Base-by-base conservation (phyloP, 2,113 vertebrate genomes). In the Ploceus nigricollis region DNA sequence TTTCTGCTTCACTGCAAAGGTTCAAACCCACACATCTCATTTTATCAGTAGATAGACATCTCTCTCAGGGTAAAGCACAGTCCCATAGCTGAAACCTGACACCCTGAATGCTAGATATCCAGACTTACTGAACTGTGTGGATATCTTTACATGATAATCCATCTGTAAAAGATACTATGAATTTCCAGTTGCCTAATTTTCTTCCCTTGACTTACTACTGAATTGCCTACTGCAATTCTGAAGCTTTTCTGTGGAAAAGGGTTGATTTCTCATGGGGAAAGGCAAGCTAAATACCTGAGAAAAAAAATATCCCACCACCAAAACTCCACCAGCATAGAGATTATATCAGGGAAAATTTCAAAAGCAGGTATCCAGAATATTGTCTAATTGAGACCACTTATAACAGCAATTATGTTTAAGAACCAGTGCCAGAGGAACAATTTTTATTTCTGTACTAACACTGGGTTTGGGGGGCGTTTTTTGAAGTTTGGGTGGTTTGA, bases 381-480 rank as follows among this genome's bases (percentile, higher is more conserved):
- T 70, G 8, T 9, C 54, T 63, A 39, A 24, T 30, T 45, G 14
- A 50, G 27, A 90, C 44, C 8, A 25, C 23, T 80, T 21, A 3
- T 50, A 57, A 80, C 15, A 47, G 51, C 39, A 80, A 54, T 16
- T 72, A n/a, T 1, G 3, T 70, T 63, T 73, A 86, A 73, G 35
- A 87, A 72, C 11, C 33, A 68, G 51, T 87, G 47, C 40, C 53
- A 33, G 39, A 42, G 13, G 5, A 77, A 24, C 15, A 78, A 19
- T 44, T 66, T 69, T 86, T 51, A 47, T 25, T 66, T 48, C 31
- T 47, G 4, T 56, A 35, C 27, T 82, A 70, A 39, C 15, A 33
- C 6, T 21, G 12, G 7, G 2, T n/a, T 90, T 57, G 53, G 3
- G 2, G 3, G 25, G 4, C 0, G 0, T 40, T 33, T 58, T 57